A percentile compares a stretch with the other conserved stretches of the same genome.
phyloP scores from a whole-genome alignment of 2,113 vertebrate species.

The Bambusicola thoracicus region DNA sequence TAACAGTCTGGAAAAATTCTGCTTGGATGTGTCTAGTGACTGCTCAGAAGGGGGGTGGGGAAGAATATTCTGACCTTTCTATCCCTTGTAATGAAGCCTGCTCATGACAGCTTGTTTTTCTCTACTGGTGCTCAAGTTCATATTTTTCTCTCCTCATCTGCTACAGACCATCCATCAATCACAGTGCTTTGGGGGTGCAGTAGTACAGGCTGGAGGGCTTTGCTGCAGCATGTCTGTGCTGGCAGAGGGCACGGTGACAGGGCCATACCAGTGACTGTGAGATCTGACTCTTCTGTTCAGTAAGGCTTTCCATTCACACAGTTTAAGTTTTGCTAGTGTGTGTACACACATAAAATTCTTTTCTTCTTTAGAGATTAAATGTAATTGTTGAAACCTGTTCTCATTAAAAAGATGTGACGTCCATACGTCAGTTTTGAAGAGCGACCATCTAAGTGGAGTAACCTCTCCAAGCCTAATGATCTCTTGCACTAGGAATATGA shows the following conservation, averaged over 20 bases:
- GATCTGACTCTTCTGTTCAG: not conserved
- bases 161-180: not conserved
- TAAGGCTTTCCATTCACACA: not conserved
- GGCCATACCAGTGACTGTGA: not conserved
- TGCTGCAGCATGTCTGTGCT: not conserved
- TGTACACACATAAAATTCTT: not conserved
- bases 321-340: not conserved
- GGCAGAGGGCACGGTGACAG: not conserved
- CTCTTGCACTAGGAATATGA: not conserved
- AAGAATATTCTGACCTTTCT: conserved; percentile 30
- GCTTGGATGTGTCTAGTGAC: not conserved
- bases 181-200: not conserved
- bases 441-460: not conserved
- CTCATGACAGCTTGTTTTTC: conserved; percentile 47
- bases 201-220: not conserved
- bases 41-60: not conserved
- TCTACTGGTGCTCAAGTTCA: not conserved
- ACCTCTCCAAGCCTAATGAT: not conserved
- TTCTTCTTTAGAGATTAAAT: not conserved
- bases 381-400: not conserved
- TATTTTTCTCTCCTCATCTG: conserved; percentile 18
- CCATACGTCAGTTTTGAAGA: not conserved
- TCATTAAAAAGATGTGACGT: not conserved
- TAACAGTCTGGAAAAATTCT: conserved; percentile 59
- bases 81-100: not conserved